These are phyloP conservation scores for Phalera bucephala DNA, from an alignment of 2,888 invertebrate species.

Conservation along the genomic window DNA sequence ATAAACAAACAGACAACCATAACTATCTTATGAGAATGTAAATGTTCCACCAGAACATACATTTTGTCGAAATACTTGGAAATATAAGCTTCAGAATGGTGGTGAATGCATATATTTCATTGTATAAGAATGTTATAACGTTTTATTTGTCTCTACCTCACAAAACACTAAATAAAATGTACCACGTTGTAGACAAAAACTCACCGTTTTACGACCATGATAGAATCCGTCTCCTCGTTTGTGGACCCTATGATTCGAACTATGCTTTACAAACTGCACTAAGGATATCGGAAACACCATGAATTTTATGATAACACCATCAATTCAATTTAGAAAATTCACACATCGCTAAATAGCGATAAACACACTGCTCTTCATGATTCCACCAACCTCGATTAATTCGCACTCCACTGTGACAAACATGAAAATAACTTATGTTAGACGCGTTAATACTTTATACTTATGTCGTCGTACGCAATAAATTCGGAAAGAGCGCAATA, in stretches of 20 bases:
- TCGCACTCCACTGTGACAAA: conserved; percentile 68
- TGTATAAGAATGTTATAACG: not conserved
- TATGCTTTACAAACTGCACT: conserved; percentile 72
- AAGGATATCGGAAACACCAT: conserved; percentile 75
- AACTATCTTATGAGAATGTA: no score
- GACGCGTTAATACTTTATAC: conserved; percentile 24
- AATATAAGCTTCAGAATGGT: not conserved
- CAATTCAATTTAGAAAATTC: conserved; percentile 70
- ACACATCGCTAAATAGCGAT: conserved; percentile 80
- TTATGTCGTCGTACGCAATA: conserved; percentile 27
- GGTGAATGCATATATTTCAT: not conserved
- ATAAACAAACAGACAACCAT: conserved; percentile 45
- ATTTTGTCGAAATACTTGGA: not conserved
- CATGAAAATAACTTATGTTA: conserved; percentile 47
- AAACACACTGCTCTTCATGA: conserved; percentile 71
- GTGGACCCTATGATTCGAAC: conserved; percentile 82
- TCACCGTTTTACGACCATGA: conserved; percentile 83
- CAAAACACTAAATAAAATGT: conserved; percentile 5
- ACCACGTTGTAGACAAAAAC: conserved; percentile 47
- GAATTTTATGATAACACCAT: conserved; percentile 74
- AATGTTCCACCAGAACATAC: no score
- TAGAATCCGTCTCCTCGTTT: conserved; percentile 82
- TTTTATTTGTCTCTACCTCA: conserved; percentile 1
- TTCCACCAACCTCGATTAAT: conserved; percentile 61
- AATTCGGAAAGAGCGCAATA: conserved; percentile 23